Evolutionary conservation across 2,797 vertebrate species (phyloP), one percentile per base, ranked within the genome.

Genomic region (Ataeniobius toweri): DNA sequence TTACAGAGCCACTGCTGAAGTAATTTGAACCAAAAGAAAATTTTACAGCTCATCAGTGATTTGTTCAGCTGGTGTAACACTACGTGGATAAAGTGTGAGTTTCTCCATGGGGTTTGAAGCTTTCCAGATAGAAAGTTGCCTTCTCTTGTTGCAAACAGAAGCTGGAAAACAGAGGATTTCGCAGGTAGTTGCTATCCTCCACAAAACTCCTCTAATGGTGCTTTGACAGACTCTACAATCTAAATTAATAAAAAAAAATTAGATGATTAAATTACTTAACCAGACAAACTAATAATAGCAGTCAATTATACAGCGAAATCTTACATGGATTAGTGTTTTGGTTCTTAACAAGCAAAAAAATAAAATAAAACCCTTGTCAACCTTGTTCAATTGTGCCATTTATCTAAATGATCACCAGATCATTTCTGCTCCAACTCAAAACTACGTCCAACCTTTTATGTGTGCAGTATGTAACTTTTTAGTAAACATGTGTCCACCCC

Each of bases 181-280:
- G 65, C 89, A 90, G 50, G 1, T 82, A 76, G 73, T 70, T 39
- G 91, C 31, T 31, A 31, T 31, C 75, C 67, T 65, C 86, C 39
- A 80, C 85, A 89, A 89, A 93, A 71, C 73, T 22, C 77, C 55
- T 24, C 78, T 83, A 88, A 84, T 84, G 85, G 78, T 76, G 39
- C 44, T 48, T 55, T n/a, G 84, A 83, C 78, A 75, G 83, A 1
- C 26, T n/a, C 79, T 90, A 86, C 86, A 75, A 90, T 86, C 68
- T 36, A 53, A 8, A 61, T 18, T 31, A 31, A 8, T 20, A 18
- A 31, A 5, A 22, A 28, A 63, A 5, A 36, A 73, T n/a, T 2
- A 46, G 18, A 48, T 10, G 24, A 46, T 67, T 41, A 14, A 41
- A 63, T 71, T 70, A 50, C 1, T 26, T 24, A 4, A 18, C 1